These are phyloP conservation scores for Lingula anatina DNA, from an alignment of 2,888 invertebrate genomes.

Conservation along the genomic window DNA sequence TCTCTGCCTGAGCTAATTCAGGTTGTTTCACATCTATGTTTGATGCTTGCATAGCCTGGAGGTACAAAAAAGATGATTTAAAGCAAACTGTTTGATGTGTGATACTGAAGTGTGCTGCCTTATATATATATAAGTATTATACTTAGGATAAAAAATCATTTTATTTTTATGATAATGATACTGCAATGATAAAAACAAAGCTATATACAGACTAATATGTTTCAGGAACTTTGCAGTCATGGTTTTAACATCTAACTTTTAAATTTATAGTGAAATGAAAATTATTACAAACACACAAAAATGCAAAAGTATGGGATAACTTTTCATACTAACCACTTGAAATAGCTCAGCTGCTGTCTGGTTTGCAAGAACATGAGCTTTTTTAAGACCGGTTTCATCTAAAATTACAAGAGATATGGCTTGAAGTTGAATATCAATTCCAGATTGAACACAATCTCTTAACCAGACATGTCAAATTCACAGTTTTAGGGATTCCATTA, in stretches of 20 bases:
- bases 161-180: too few species aligned
- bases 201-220: too few species aligned
- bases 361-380: slow-evolving; percentile 16
- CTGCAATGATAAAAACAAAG: too few species aligned
- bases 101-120: not conserved
- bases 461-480: too few species aligned
- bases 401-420: not conserved
- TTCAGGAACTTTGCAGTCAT: not conserved
- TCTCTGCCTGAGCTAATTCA: slow-evolving; percentile 25
- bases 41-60: slow-evolving; percentile 28
- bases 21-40: slow-evolving; percentile 34
- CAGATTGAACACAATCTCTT: too few species aligned
- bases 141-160: too few species aligned
- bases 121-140: too few species aligned
- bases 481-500: too few species aligned
- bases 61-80: not conserved
- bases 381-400: not conserved
- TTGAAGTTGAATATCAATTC: not conserved
- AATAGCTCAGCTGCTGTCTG: slow-evolving; percentile 38
- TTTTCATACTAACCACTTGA: slow-evolving; percentile 32
- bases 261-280: not conserved
- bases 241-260: not conserved
- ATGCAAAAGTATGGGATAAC: too few species aligned
- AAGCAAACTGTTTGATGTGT: not conserved
- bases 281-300: too few species aligned